These are phyloP conservation scores for Myotis vivesi DNA, from an alignment of 2,797 vertebrate species.

Conservation along the genomic window DNA sequence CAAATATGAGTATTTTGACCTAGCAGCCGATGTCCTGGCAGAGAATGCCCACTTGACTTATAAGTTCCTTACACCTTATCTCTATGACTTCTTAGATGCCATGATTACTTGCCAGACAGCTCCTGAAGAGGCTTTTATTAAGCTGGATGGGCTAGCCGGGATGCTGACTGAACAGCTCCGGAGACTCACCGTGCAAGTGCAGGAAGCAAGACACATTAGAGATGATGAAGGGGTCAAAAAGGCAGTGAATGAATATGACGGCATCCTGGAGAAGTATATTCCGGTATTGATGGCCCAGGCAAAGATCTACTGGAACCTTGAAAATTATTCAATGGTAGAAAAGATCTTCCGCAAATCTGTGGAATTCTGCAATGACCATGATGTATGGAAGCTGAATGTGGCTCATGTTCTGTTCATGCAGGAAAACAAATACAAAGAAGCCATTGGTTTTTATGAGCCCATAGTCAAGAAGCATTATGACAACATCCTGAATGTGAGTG, in stretches of 20 bases:
- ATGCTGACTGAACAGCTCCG: slow-evolving; percentile 92
- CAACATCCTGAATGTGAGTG: slow-evolving; percentile 94
- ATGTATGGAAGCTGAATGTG: slow-evolving; percentile 96
- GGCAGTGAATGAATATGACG: slow-evolving; percentile 90
- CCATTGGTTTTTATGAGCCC: slow-evolving; percentile 95
- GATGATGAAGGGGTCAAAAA: slow-evolving; percentile 91
- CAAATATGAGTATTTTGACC: slow-evolving; percentile 95
- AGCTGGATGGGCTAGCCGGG: slow-evolving; percentile 92
- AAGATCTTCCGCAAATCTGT: slow-evolving; percentile 96
- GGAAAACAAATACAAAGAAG: slow-evolving; percentile 96
- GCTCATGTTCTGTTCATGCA: slow-evolving; percentile 99
- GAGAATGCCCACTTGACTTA: slow-evolving; percentile 97
- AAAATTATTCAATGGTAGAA: slow-evolving; percentile 95
- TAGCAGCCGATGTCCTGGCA: slow-evolving; percentile 96
- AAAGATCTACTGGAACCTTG: slow-evolving; percentile 97
- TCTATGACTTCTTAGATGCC: slow-evolving; percentile 95
- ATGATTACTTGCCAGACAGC: slow-evolving; percentile 95
- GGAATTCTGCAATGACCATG: slow-evolving; percentile 94
- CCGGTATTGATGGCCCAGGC: slow-evolving; percentile 97
- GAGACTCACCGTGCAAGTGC: slow-evolving; percentile 92
- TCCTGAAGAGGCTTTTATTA: slow-evolving; percentile 95
- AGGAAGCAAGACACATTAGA: slow-evolving; percentile 89
- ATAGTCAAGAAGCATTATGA: slow-evolving; percentile 97
- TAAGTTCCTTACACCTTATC: slow-evolving; percentile 93
- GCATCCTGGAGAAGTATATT: slow-evolving; percentile 93